phyloP scores from a whole-genome alignment of 1,140 invertebrate species.

The Calosoma granatense region DNA sequence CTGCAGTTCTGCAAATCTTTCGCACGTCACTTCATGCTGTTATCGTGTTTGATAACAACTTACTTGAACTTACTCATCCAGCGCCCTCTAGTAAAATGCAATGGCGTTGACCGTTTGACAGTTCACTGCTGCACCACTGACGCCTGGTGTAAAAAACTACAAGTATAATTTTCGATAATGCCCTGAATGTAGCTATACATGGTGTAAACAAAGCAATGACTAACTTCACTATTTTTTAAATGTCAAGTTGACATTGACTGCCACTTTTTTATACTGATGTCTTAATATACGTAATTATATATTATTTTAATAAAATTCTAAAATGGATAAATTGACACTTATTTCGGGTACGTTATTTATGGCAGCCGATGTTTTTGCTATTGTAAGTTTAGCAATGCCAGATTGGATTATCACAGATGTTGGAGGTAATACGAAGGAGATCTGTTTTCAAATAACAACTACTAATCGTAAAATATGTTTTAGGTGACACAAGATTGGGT shows the following conservation, averaged over 20 bases:
- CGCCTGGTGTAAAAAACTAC: too few relatives aligned
- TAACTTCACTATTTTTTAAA: neutral
- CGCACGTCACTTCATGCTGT: neutral
- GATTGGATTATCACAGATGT: slow-evolving; percentile 95
- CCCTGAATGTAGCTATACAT: too few relatives aligned
- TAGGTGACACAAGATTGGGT: slow-evolving; percentile 78
- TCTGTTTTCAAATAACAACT: slow-evolving; percentile 4
- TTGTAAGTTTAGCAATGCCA: slow-evolving; percentile 85
- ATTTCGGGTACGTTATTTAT: slow-evolving; percentile 88
- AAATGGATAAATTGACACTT: slow-evolving; percentile 85
- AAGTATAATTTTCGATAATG: too few relatives aligned
- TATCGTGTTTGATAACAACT: neutral
- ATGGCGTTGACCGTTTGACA: neutral
- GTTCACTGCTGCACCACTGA: too few relatives aligned
- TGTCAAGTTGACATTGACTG: neutral
- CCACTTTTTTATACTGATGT: too few relatives aligned
- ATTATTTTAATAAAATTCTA: slow-evolving; percentile 15
- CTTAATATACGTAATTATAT: neutral
- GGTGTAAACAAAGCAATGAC: too few relatives aligned
- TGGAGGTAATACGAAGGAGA: slow-evolving; percentile 51
- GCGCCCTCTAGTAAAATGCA: neutral
- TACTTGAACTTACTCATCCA: neutral
- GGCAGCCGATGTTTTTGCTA: slow-evolving; percentile 86
- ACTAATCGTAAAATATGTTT: slow-evolving; percentile 5
- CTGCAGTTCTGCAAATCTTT: neutral